A percentile compares a stretch with the other conserved stretches of the same genome.
Evolutionary conservation across 1,140 invertebrate genomes (phyloP).

Genomic region (Dinoponera quadriceps): DNA sequence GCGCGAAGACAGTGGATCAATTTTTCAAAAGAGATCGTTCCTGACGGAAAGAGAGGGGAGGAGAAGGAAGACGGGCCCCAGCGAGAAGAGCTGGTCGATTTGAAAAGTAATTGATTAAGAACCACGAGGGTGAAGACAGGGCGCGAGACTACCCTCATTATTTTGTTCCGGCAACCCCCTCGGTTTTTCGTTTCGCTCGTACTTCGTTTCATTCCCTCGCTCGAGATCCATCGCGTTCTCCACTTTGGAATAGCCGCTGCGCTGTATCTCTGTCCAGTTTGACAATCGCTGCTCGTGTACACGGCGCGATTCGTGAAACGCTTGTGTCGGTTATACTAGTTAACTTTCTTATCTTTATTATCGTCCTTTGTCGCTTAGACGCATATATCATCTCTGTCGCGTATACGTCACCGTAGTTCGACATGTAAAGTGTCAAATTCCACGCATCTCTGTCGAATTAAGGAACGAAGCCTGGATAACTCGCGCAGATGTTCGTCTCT

Average conservation of each 20-base stretch:
- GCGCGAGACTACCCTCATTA: slow-evolving; percentile 29
- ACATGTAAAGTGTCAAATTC: background rate
- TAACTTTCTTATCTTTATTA: background rate
- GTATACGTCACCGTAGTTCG: no score
- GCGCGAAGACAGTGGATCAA: slow-evolving; percentile 43
- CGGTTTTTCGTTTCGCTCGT: slow-evolving; percentile 6
- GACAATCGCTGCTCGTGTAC: background rate
- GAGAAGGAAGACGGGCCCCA: background rate
- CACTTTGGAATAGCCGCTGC: background rate
- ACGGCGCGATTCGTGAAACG: background rate
- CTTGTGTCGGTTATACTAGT: background rate
- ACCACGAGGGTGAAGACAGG: slow-evolving; percentile 27
- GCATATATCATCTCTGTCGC: background rate
- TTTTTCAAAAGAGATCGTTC: slow-evolving; percentile 60
- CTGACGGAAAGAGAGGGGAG: background rate
- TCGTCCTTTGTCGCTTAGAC: background rate
- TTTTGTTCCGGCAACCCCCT: slow-evolving; percentile 21
- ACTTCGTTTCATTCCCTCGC: background rate
- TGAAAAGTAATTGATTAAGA: slow-evolving; percentile 68
- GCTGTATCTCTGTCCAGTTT: slow-evolving; percentile 25
- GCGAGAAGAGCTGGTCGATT: slow-evolving; percentile 8
- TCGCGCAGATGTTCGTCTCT: slow-evolving; percentile 6
- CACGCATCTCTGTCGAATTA: background rate
- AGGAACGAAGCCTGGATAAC: background rate
- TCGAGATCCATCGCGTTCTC: background rate